Evolutionary conservation across 2,113 vertebrate species (phyloP), one percentile per base, ranked within the genome.

Genomic region (Ranitomeya imitator): DNA sequence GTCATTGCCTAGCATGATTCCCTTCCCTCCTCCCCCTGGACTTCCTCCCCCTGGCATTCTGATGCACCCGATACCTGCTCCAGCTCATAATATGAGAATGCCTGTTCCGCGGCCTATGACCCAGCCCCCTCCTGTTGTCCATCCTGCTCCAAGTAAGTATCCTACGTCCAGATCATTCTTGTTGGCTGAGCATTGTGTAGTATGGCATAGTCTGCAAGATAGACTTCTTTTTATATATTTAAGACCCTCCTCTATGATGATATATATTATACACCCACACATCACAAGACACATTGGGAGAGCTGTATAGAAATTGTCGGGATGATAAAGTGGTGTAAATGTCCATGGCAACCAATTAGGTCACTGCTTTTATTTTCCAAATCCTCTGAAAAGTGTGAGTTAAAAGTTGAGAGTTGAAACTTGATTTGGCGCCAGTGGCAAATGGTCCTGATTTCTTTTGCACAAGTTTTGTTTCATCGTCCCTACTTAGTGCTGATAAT

Each of bases 1-100:
- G 85, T 97, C 96, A 90, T 91, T 99, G 90, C 98, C 98, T 3
- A 97, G 95, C 83, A 99, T 99, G 93, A 99, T 99, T 91, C 98
- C 98, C 6, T 99, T 99, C 90, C 98, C 97, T 1, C 97, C 97
- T 0, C 98, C 97, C 0, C 95, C 95, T 23, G 95, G 96, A 88
- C 90, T 95, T 90, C 95, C 96, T 63, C 96, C 96, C 0, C 91
- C 95, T 16, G 94, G 97, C 45, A 93, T 98, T 92, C 94, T 96
- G 65, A 93, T 95, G 91, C 96, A 95, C 23, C 96, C 96, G 0
- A 92, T 96, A 92, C 94, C 94, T 23, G 95, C 94, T 0, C 95
- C 94, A 0, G 91, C 93, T 15, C 92, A 96, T 0, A 92, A 76
- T 31, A 92, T 97, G 94, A 93, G 96, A 90, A 92, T 96, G 93